phyloP scores from a whole-genome alignment of 2,113 vertebrate genomes.

The Phaethornis superciliosus region DNA sequence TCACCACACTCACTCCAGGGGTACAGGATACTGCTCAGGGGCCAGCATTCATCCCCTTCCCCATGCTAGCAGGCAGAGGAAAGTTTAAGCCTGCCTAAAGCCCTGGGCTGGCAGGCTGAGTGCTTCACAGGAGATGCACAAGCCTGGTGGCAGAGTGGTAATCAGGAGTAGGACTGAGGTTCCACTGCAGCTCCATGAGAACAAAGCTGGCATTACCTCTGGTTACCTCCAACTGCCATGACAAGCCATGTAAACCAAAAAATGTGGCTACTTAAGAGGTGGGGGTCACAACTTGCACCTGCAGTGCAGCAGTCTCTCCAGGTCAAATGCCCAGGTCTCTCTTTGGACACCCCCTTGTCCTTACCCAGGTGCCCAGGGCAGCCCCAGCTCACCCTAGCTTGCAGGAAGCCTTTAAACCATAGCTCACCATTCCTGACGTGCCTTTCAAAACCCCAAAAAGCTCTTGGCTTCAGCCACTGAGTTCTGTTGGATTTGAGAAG shows the following conservation, averaged over 20 bases:
- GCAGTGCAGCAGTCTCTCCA: background rate
- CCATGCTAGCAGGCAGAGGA: background rate
- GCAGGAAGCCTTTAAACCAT: background rate
- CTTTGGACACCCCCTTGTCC: background rate
- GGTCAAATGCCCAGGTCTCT: background rate
- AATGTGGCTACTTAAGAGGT: background rate
- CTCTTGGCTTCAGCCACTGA: background rate
- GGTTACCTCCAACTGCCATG: background rate
- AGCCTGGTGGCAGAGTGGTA: background rate
- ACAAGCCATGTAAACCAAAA: background rate
- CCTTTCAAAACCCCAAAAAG: background rate
- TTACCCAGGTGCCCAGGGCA: background rate
- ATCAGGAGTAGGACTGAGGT: background rate
- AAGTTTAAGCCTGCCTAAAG: accelerated
- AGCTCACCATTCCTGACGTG: background rate
- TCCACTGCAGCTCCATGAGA: background rate
- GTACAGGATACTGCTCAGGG: accelerated
- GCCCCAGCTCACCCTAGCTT: background rate
- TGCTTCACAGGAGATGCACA: background rate
- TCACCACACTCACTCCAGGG: background rate
- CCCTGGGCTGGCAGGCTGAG: background rate
- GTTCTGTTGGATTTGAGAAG: background rate
- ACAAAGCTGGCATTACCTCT: background rate
- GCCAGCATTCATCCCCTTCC: background rate
- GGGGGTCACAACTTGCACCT: background rate